Conservation (phyloP, 2,888 invertebrate genomes). For the Meliscaeva auricollis region DNA sequence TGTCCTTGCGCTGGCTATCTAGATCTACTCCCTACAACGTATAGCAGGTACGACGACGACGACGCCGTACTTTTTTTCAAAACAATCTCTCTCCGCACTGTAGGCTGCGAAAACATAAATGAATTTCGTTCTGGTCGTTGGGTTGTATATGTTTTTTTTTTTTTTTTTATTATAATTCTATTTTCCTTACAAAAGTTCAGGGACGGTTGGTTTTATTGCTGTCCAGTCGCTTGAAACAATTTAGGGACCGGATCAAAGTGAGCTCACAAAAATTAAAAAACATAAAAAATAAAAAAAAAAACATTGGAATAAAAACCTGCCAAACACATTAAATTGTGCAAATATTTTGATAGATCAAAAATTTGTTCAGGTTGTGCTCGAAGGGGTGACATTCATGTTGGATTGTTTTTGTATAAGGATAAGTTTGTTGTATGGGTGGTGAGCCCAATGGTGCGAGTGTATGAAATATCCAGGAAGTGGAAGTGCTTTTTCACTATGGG, state of each 20-base stretch:
- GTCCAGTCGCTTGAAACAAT: constrained; percentile 63
- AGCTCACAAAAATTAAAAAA: constrained; percentile 21
- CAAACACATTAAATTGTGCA: constrained; percentile 71
- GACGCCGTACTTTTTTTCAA: constrained; percentile 10
- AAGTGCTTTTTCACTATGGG: constrained; percentile 17
- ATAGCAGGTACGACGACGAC: not conserved
- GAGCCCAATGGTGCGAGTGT: not conserved
- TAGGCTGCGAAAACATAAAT: constrained; percentile 36
- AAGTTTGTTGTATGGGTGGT: constrained; percentile 13
- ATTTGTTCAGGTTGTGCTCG: constrained; percentile 41
- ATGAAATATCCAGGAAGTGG: constrained; percentile 13
- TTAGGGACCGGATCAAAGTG: constrained; percentile 66
- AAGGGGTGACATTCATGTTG: not conserved
- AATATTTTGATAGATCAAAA: constrained; percentile 66
- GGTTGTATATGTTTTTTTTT: constrained; percentile 13
- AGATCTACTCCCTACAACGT: no score
- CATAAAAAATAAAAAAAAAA: not conserved
- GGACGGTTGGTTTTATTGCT: constrained; percentile 54
- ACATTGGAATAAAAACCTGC: constrained; percentile 8
- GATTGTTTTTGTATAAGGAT: constrained; percentile 18
- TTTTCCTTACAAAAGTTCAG: constrained; percentile 27
- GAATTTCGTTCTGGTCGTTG: constrained; percentile 61
- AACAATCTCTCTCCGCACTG: not conserved
- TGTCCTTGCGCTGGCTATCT: constrained; percentile 16
- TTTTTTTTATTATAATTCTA: no score